phyloP scores from a whole-genome alignment of 2,797 vertebrate species.

The Pseudochirops corinnae region DNA sequence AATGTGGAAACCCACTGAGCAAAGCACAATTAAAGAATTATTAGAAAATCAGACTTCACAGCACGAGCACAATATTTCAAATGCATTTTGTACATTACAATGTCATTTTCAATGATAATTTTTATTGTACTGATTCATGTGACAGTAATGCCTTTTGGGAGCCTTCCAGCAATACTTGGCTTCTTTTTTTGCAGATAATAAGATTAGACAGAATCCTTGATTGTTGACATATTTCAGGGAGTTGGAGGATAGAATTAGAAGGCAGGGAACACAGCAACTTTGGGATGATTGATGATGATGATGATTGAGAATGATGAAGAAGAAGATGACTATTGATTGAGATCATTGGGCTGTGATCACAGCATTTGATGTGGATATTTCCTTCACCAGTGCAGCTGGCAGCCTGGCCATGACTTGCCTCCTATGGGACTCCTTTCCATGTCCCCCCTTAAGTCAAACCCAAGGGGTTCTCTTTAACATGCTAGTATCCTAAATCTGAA shows the following conservation, averaged over 20 bases:
- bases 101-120: neutral
- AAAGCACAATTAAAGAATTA: neutral
- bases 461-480: neutral
- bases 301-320: neutral
- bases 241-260: neutral
- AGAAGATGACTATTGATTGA: neutral
- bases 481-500: neutral
- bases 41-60: neutral
- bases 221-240: neutral
- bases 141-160: neutral
- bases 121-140: neutral
- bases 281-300: neutral
- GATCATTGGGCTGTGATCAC: neutral
- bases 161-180: neutral
- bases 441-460: neutral
- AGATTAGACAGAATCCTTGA: neutral
- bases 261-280: neutral
- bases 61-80: neutral
- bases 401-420: neutral
- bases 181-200: neutral
- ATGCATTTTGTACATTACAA: neutral
- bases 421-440: neutral
- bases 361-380: neutral
- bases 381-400: neutral
- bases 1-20: neutral